Evolutionary conservation across 2,113 vertebrate species (phyloP).

Genomic region (Salvelinus alpinus): DNA sequence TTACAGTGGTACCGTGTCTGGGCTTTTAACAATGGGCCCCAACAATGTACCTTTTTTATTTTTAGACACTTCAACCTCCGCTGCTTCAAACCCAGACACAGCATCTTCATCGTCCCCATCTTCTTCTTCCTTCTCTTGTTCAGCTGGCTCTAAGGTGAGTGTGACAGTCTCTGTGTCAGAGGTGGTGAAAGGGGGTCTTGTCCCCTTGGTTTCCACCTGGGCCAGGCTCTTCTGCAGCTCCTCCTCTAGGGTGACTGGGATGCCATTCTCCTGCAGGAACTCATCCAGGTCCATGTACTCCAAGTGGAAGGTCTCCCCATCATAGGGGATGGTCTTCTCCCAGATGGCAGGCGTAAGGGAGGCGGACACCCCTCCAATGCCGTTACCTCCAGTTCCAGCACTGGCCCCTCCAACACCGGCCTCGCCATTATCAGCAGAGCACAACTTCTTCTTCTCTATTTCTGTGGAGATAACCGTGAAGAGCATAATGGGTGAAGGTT

Average conservation of each 20-base stretch:
- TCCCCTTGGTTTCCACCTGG: constrained; percentile 53
- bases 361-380: constrained; percentile 81
- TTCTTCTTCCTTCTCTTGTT: constrained; percentile 8
- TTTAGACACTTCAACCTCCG: constrained; percentile 32
- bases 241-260: constrained; percentile 84
- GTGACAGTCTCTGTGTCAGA: constrained; percentile 49
- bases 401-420: constrained; percentile 44
- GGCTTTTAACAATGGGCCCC: background rate
- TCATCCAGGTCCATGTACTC: constrained; percentile 99
- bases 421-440: constrained; percentile 57
- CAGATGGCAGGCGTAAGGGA: constrained; percentile 95
- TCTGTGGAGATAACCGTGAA: constrained; percentile 44
- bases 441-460: constrained; percentile 75
- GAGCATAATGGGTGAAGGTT: background rate
- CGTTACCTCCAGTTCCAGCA: constrained; percentile 43
- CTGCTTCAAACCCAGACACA: constrained; percentile 5
- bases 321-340: constrained; percentile 97
- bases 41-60: constrained; percentile 50
- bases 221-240: constrained; percentile 73
- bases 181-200: constrained; percentile 16
- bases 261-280: constrained; percentile 96
- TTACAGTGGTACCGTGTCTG: background rate
- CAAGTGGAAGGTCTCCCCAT: constrained; percentile 95
- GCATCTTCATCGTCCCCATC: constrained; percentile 31
- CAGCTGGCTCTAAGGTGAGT: constrained; percentile 47